Evolutionary conservation across 2,113 vertebrate genomes (phyloP), one percentile per base, ranked within the genome.

Genomic region (Chrysochloris asiatica): DNA sequence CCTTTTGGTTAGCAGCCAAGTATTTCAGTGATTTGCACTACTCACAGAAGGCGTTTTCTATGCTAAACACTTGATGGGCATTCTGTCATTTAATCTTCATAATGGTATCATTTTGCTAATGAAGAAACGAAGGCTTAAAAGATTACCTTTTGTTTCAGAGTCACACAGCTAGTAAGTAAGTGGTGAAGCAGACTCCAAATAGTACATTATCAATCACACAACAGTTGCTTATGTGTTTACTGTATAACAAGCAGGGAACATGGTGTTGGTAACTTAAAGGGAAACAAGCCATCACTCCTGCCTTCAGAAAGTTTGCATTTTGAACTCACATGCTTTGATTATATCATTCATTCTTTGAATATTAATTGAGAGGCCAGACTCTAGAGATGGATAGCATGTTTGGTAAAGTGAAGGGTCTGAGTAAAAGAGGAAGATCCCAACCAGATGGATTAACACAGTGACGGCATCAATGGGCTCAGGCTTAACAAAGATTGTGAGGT

Each of bases 81-180:
- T 76, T 61, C 50, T 77, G 47, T 95, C 54, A 71, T 52, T 88
- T 83, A 61, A 56, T 77, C 21, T 13, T 71, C n/a, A 33, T 8
- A 33, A 54, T 24, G 38, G 41, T 79, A n/a, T n/a, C n/a, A n/a
- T n/a, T n/a, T 89, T 86, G 12, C 36, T 88, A 45, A 76, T 5
- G 11, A 85, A 28, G 16, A 85, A 83, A 94, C 6, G 17, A 61
- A 89, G 16, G 90, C 26, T 92, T 88, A 90, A 90, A 47, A 38
- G 17, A 33, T 26, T 65, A 69, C 54, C 30, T 71, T 78, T 82
- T 81, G n/a, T 75, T 80, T 52, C 21, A 61, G 36, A 75, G 61
- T 43, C 22, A 56, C 24, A 83, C 22, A 61, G 19, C 21, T 47
- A 48, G 14, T 36, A 48, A 54, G 22, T 50, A 48, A 69, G 6